Evolutionary conservation across 1,140 invertebrate genomes (phyloP).

Genomic region (Stegodyphus dumicola): DNA sequence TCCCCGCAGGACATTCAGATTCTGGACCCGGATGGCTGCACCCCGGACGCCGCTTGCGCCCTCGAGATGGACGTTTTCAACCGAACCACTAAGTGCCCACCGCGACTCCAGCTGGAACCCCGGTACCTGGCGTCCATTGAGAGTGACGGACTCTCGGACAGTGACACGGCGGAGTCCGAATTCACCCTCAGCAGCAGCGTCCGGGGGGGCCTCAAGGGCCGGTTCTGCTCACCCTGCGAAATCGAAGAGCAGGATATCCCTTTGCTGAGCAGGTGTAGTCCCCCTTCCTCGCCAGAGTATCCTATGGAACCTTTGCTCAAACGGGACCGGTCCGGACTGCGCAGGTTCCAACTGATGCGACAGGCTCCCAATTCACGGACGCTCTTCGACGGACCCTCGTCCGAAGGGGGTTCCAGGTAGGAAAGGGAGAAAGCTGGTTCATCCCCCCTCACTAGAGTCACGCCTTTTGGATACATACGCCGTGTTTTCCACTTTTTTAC

Average conservation of each 20-base stretch:
- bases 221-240: slow-evolving; percentile 23
- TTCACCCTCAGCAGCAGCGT: background rate
- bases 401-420: slow-evolving; percentile 59
- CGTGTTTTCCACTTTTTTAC: slow-evolving; percentile 61
- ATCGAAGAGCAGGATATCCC: slow-evolving; percentile 52
- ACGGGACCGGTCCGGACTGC: slow-evolving; percentile 47
- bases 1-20: slow-evolving; percentile 64
- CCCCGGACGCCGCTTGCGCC: slow-evolving; percentile 26
- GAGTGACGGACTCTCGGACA: slow-evolving; percentile 64
- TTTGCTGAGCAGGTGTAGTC: slow-evolving; percentile 61
- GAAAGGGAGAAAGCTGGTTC: background rate
- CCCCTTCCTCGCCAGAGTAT: slow-evolving; percentile 59
- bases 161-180: slow-evolving; percentile 40
- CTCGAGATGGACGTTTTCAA: slow-evolving; percentile 49
- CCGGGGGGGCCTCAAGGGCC: slow-evolving; percentile 12
- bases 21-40: slow-evolving; percentile 64
- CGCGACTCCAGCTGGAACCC: slow-evolving; percentile 54
- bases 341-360: slow-evolving; percentile 54
- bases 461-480: slow-evolving; percentile 52
- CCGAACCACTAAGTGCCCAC: slow-evolving; percentile 51
- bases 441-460: slow-evolving; percentile 18
- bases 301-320: slow-evolving; percentile 60
- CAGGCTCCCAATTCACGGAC: slow-evolving; percentile 50
- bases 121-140: slow-evolving; percentile 64
- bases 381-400: slow-evolving; percentile 55